Base-by-base conservation (phyloP, 2,113 vertebrate species). In the Oryzias javanicus region DNA sequence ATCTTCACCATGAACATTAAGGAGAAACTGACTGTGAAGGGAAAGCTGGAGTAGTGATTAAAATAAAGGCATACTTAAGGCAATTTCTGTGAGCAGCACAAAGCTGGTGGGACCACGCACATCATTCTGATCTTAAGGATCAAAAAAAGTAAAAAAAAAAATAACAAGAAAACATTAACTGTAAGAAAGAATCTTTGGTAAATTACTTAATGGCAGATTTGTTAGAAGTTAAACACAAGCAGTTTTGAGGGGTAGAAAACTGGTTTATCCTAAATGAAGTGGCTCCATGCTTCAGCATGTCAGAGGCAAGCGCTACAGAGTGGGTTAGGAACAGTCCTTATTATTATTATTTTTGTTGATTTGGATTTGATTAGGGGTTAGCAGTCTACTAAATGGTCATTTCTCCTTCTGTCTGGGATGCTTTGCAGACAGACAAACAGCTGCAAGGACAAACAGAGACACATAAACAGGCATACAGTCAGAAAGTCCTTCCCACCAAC, bases 271-370 rank as follows among this genome's bases (percentile, higher is more conserved):
- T 68, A 7, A 60, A 74, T 69, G 69, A 19, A 56, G 59, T 64
- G 19, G 60, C 73, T 80, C 55, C 67, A 74, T 44, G 71, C 68
- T 78, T 88, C 79, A 93, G 93, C 93, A 94, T 93, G 93, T 93
- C 92, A 95, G 94, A 95, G 95, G 96, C 96, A 97, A 95, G 95
- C 94, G 96, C 94, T 94, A 90, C 74, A 44, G 86, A 87, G 89
- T 90, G 91, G 92, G 91, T 85, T 90, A 81, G 84, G 91, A 87
- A 92, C 83, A 86, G 87, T 48, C 47, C 42, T 22, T 69, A 49
- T 55, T 51, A 42, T 44, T 27, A 8, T 74, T 72, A 46, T 59
- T 52, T 40, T 41, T 41, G 8, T 74, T 60, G 77, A 56, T 71
- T 59, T 72, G 42, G 69, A 69, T 71, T 69, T 47, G 67, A 67